Evolutionary conservation across 2,888 invertebrate species (phyloP).

Genomic region (Branchinecta sandiegonensis): DNA sequence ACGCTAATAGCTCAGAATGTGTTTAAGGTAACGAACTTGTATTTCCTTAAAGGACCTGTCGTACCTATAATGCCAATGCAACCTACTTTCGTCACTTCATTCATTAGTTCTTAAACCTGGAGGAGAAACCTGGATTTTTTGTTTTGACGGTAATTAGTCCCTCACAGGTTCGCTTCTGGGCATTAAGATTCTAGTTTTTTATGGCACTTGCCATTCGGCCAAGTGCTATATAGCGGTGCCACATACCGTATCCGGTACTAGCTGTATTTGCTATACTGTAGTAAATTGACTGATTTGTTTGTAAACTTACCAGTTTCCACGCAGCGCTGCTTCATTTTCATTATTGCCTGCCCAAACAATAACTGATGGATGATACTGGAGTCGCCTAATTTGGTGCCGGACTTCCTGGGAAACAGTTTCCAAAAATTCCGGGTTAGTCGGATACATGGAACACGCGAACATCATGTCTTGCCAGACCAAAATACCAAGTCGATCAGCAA

Average conservation of each 20-base stretch:
- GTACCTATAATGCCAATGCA: too few species aligned
- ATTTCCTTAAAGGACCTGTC: too few species aligned
- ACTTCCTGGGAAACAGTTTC: slow-evolving; percentile 58
- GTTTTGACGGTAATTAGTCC: too few species aligned
- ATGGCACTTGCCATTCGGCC: too few species aligned
- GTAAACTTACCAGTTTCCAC: slow-evolving; percentile 55
- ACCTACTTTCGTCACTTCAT: too few species aligned
- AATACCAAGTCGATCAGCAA: slow-evolving; percentile 75
- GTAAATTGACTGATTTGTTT: slow-evolving; percentile 37
- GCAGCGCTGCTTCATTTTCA: slow-evolving; percentile 82
- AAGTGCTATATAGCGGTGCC: too few species aligned
- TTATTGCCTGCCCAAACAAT: slow-evolving; percentile 90
- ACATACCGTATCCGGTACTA: background rate
- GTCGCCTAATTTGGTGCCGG: slow-evolving; percentile 57
- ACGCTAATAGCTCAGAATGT: too few species aligned
- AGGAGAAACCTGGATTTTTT: too few species aligned
- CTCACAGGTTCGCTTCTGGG: too few species aligned
- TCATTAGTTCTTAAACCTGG: too few species aligned
- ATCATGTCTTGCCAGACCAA: slow-evolving; percentile 96
- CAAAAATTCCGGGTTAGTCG: slow-evolving; percentile 54
- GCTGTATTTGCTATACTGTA: slow-evolving; percentile 27
- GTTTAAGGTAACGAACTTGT: too few species aligned
- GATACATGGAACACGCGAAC: slow-evolving; percentile 94
- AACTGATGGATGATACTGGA: slow-evolving; percentile 74
- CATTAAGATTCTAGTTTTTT: too few species aligned